A percentile compares a stretch with the other conserved stretches of the same genome.
These are phyloP conservation scores for Oreochromis spilurus DNA, from an alignment of 2,113 vertebrate species.

Conservation along the genomic window DNA sequence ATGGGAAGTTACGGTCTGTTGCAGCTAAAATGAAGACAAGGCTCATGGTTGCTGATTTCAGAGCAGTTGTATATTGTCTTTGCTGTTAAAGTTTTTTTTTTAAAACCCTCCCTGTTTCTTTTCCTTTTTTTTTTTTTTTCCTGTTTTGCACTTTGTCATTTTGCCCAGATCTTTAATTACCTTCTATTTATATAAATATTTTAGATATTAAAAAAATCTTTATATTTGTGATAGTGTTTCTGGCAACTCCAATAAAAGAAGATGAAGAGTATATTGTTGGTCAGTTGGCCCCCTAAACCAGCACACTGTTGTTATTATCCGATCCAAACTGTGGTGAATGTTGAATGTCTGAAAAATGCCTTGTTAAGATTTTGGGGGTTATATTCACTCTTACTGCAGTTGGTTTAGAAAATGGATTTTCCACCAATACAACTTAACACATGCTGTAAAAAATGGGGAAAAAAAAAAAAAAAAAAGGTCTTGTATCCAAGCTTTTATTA, in stretches of 20 bases:
- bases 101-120: not conserved
- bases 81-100: conserved; percentile 5
- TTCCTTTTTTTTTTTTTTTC: not conserved
- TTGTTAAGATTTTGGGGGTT: not conserved
- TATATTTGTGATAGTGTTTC: conserved; percentile 61
- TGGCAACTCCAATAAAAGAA: conserved; percentile 13
- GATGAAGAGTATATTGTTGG: conserved; percentile 24
- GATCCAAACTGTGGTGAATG: conserved; percentile 30
- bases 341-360: conserved; percentile 34
- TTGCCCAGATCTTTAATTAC: conserved; percentile 52
- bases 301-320: conserved; percentile 1
- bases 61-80: conserved; percentile 20
- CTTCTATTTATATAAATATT: conserved; percentile 63
- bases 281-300: conserved; percentile 16
- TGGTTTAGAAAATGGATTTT: conserved; percentile 25
- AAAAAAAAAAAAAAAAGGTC: not conserved
- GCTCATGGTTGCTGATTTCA: conserved; percentile 12
- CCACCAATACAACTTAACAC: conserved; percentile 25
- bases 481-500: conserved; percentile 64
- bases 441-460: not conserved
- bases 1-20: conserved; percentile 18
- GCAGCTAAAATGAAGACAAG: conserved; percentile 36
- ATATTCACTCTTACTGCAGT: conserved; percentile 15
- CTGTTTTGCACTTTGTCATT: conserved; percentile 61
- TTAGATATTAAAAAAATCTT: conserved; percentile 22